Conservation (phyloP, 1,140 invertebrate genomes). For the Penaeus chinensis region DNA sequence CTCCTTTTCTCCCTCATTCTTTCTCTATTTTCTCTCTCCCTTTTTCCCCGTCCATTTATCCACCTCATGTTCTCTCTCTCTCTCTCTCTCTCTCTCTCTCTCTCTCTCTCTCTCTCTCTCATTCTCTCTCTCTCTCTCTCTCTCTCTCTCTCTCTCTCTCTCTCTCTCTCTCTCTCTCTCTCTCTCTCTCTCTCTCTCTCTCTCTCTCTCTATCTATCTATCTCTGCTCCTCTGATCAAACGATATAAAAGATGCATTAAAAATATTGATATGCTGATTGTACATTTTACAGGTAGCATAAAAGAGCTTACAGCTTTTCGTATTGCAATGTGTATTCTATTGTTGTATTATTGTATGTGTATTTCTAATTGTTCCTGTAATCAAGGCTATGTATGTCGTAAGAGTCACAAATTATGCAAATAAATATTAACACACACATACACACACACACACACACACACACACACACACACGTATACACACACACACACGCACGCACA, state of each 20-base stretch:
- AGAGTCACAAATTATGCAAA: too few relatives aligned
- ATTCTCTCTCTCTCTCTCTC: background rate
- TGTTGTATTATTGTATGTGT: too few relatives aligned
- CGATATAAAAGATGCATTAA: too few relatives aligned
- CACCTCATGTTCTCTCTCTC: background rate
- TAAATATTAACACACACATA: background rate
- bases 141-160: background rate
- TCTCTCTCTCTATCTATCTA: background rate
- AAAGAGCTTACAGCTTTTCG: too few relatives aligned
- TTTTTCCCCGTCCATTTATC: background rate
- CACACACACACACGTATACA: slow-evolving; percentile 6
- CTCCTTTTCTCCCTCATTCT: background rate
- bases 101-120: slow-evolving; percentile 1
- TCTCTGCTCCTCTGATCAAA: background rate
- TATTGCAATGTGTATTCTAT: too few relatives aligned
- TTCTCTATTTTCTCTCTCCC: background rate
- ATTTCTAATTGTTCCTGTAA: too few relatives aligned
- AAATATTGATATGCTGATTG: too few relatives aligned
- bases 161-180: background rate
- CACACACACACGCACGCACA: background rate
- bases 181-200: slow-evolving; percentile 6
- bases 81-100: too few relatives aligned
- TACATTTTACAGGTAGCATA: too few relatives aligned
- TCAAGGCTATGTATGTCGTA: too few relatives aligned
- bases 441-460: slow-evolving; percentile 7